Base-by-base conservation (phyloP, 2,888 invertebrate species). In the Gisinianus flammeolus region DNA sequence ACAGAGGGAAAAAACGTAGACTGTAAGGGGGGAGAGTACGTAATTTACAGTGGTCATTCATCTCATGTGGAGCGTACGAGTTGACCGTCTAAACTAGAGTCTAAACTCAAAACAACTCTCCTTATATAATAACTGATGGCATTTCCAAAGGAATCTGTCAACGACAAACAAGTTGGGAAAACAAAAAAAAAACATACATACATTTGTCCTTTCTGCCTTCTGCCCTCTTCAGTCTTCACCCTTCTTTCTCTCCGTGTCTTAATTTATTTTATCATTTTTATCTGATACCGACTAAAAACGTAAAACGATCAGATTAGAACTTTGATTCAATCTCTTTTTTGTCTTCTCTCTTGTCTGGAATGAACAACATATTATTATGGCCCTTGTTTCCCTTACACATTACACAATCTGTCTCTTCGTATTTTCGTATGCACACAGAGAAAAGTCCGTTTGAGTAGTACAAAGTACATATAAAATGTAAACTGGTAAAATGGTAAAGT, bases 201-300 rank as follows among this genome's bases (percentile, higher is more conserved):
- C n/a, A n/a, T n/a, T n/a, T n/a, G n/a, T n/a, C n/a, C n/a, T n/a
- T n/a, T n/a, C n/a, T n/a, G n/a, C n/a, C n/a, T n/a, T n/a, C 22
- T 64, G 68, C 22, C 33, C 22, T 69, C 22, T 44, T 44, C 35
- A n/a, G n/a, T 54, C 6, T 30, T 28, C 26, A 35, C 16, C 31
- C 31, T 33, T 68, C 31, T 33, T 26, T 19, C 67, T 33, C 69
- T 22, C 35, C 10, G 70, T 35, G 35, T 70, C 70, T 70, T 70
- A 70, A 70, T 70, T 70, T 70, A 70, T 70, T 70, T 70, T 70
- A 70, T 70, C 70, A 52, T 54, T 52, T 52, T 52, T 24, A 70
- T 70, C 70, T 54, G 70, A 70, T 52, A 54, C 70, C 52, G 70
- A 70, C 70, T 2, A n/a, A 70, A 26, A 30, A 26, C 52, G n/a